phyloP scores from a whole-genome alignment of 2,888 invertebrate genomes.

The Drosophila paranaensis region DNA sequence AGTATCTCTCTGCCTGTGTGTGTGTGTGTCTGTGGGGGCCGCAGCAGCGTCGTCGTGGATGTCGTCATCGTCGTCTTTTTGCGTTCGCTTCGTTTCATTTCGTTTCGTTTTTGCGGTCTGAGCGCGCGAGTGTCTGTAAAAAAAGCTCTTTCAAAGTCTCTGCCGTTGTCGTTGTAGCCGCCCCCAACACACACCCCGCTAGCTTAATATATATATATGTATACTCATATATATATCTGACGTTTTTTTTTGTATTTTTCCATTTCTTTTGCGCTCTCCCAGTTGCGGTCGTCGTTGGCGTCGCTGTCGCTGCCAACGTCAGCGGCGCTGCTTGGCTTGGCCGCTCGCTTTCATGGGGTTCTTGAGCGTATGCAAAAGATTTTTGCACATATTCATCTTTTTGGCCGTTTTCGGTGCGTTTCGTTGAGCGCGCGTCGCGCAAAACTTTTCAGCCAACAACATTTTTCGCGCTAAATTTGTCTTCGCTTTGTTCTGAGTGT shows the following conservation, averaged over 20 bases:
- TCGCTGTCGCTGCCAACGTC: slow-evolving; percentile 52
- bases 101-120: slow-evolving; percentile 66
- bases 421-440: slow-evolving; percentile 78
- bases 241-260: slow-evolving; percentile 39
- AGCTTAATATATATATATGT: neutral
- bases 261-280: slow-evolving; percentile 62
- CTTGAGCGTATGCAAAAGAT: slow-evolving; percentile 84
- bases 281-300: slow-evolving; percentile 39
- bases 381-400: slow-evolving; percentile 85
- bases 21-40: slow-evolving; percentile 22
- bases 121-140: slow-evolving; percentile 67
- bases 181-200: slow-evolving; percentile 57
- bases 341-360: slow-evolving; percentile 76
- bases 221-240: neutral
- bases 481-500: slow-evolving; percentile 36
- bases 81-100: slow-evolving; percentile 67
- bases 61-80: slow-evolving; percentile 60
- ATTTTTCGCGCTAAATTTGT: slow-evolving; percentile 69
- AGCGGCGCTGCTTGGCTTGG: slow-evolving; percentile 59
- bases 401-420: slow-evolving; percentile 84
- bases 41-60: slow-evolving; percentile 36
- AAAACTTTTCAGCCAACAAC: slow-evolving; percentile 44
- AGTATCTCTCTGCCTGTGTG: slow-evolving; percentile 10
- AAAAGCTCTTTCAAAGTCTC: slow-evolving; percentile 64
- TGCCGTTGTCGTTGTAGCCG: slow-evolving; percentile 51